Base-by-base conservation (phyloP, 2,113 vertebrate genomes). In the Athene noctua region DNA sequence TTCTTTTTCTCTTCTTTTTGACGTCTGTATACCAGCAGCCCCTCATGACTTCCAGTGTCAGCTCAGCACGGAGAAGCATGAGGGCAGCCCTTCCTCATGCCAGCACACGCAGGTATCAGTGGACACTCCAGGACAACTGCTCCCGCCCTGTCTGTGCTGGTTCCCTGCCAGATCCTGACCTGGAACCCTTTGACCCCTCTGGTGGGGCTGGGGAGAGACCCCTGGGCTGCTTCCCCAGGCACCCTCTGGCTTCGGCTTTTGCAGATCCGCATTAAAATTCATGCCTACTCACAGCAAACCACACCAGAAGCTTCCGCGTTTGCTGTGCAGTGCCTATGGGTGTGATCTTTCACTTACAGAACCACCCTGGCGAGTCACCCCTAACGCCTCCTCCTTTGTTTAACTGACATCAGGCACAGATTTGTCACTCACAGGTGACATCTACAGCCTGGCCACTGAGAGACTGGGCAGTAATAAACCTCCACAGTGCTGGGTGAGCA, bases 311-410 rank as follows among this genome's bases (percentile, higher is more conserved):
- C n/a, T 75, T 59, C 70, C 75, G 29, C 8, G 9, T 47, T 51
- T 70, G 25, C 84, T 30, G 34, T 63, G 55, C 61, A 49, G 65
- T 9, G 3, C 49, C 73, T 44, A 40, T 3, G 10, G 32, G 30
- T 54, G 70, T 0, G 2, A 86, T 38, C 21, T 36, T 88, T 47
- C 32, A 26, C 49, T 54, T 36, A 29, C n/a, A 68, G 52, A 78
- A n/a, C 14, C n/a, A 59, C 42, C 7, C 46, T 59, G n/a, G 22
- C 1, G 6, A 14, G 25, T 58, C 30, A 57, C 29, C 10, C 17
- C 14, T 42, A 55, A 49, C 0, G 0, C 55, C 1, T 0, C 40
- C 23, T 77, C 59, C 68, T 55, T 40, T 5, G 0, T 61, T 85
- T 47, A 91, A 51, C 59, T 63, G 36, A 52, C n/a, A 78, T 29